phyloP scores from a whole-genome alignment of 2,113 vertebrate species.

The Stigmatopora nigra region DNA sequence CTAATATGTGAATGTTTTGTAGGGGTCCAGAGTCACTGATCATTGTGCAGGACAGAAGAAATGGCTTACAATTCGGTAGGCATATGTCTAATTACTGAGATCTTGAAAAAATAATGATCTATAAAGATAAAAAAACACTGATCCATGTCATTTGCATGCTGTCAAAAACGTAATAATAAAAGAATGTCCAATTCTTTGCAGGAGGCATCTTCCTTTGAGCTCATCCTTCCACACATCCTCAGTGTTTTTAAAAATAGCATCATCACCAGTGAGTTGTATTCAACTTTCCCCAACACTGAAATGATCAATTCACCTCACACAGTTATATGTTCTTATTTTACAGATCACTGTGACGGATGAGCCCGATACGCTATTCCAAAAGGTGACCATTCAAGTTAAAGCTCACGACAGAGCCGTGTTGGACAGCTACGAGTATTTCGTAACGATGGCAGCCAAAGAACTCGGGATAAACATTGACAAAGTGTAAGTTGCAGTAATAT shows the following conservation, averaged over 20 bases:
- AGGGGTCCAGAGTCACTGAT: constrained; percentile 28
- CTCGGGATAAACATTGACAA: constrained; percentile 79
- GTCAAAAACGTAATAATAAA: no score
- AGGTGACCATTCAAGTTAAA: constrained; percentile 82
- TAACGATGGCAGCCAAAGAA: constrained; percentile 82
- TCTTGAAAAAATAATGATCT: no score
- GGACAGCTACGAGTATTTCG: constrained; percentile 93
- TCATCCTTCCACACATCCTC: constrained; percentile 44
- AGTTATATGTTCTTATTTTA: constrained; percentile 5
- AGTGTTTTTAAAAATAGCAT: constrained; percentile 24
- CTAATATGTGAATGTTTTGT: background rate
- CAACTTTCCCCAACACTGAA: background rate
- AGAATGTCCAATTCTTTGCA: constrained; percentile 12
- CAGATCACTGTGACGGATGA: constrained; percentile 84
- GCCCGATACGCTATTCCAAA: constrained; percentile 82
- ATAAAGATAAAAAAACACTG: no score
- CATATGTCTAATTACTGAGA: background rate
- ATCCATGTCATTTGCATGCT: no score
- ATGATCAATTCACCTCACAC: background rate
- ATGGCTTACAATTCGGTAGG: constrained; percentile 36
- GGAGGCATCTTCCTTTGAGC: constrained; percentile 21
- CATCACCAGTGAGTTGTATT: constrained; percentile 38
- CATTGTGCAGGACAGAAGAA: constrained; percentile 14
- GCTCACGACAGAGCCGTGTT: constrained; percentile 84
- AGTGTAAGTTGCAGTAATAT: constrained; percentile 76